Evolutionary conservation across 2,797 vertebrate species (phyloP).

Genomic region (Okamejei kenojei): DNA sequence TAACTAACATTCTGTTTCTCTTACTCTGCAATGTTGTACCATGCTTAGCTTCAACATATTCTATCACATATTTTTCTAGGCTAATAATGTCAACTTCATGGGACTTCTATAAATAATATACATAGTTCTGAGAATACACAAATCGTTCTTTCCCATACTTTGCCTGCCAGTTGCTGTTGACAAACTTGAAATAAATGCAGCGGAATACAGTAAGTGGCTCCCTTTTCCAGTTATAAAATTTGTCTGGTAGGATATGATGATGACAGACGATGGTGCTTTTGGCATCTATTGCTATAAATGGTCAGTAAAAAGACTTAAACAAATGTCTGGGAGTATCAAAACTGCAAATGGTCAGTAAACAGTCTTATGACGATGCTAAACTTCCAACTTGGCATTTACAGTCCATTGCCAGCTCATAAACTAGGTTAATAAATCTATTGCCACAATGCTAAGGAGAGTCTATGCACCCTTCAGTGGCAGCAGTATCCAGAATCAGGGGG

Average conservation of each 20-base stretch:
- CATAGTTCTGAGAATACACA: not conserved
- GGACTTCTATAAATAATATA: constrained; percentile 3
- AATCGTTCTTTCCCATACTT: constrained; percentile 16
- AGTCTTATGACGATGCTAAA: not conserved
- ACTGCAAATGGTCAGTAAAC: not conserved
- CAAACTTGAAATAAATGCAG: not conserved
- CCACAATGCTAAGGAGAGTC: not conserved
- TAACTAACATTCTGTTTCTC: not conserved
- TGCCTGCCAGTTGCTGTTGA: not conserved
- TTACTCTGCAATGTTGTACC: not conserved
- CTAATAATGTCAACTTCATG: not conserved
- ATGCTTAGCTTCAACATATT: constrained; percentile 14
- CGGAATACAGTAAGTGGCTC: not conserved
- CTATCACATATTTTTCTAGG: not conserved
- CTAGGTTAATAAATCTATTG: not conserved
- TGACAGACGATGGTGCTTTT: not conserved
- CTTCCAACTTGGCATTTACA: not conserved
- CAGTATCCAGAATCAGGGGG: too few relatives aligned
- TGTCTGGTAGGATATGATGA: not conserved
- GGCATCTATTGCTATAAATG: not conserved
- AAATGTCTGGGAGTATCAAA: not conserved
- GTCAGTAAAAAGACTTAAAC: not conserved
- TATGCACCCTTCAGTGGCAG: not conserved
- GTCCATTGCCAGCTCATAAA: not conserved
- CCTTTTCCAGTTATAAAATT: not conserved